These are phyloP conservation scores for Rhyzopertha dominica DNA, from an alignment of 1,140 invertebrate species.

Conservation along the genomic window DNA sequence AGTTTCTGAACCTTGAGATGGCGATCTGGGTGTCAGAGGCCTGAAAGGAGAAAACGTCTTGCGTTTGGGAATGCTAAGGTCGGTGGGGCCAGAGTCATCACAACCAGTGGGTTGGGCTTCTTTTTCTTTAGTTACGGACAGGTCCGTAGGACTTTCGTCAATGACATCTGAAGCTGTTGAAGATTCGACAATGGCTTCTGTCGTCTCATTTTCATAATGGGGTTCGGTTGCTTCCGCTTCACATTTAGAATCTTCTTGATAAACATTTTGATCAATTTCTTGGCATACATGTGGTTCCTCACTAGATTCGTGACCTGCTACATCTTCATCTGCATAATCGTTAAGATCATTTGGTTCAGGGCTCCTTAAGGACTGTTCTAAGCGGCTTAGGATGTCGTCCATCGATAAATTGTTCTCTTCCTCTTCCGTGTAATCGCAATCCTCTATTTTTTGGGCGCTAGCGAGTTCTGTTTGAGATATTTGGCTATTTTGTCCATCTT, in stretches of 20 bases:
- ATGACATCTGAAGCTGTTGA: constrained; percentile 33
- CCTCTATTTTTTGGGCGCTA: constrained; percentile 28
- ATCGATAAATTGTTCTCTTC: constrained; percentile 57
- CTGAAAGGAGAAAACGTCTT: constrained; percentile 33
- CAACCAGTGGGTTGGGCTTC: constrained; percentile 39
- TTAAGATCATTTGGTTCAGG: constrained; percentile 47
- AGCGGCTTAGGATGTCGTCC: constrained; percentile 52
- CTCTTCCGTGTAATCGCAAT: constrained; percentile 53
- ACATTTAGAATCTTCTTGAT: constrained; percentile 30
- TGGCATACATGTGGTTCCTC: constrained; percentile 25
- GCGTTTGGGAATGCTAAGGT: constrained; percentile 40
- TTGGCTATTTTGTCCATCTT: constrained; percentile 21
- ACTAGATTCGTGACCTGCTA: constrained; percentile 27
- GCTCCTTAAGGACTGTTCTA: constrained; percentile 53
- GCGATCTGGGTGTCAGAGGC: constrained; percentile 49
- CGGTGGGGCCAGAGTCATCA: constrained; percentile 33
- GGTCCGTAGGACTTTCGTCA: constrained; percentile 48
- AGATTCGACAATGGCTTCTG: constrained; percentile 31
- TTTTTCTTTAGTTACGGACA: constrained; percentile 32
- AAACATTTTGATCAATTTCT: constrained; percentile 7
- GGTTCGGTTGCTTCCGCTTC: constrained; percentile 19
- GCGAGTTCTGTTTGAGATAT: constrained; percentile 2
- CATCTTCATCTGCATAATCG: constrained; percentile 23
- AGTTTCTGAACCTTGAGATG: constrained; percentile 56
- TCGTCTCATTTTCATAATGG: constrained; percentile 11